A percentile compares a stretch with the other conserved stretches of the same genome.
phyloP scores from a whole-genome alignment of 2,113 vertebrate genomes.

The Perca fluviatilis region DNA sequence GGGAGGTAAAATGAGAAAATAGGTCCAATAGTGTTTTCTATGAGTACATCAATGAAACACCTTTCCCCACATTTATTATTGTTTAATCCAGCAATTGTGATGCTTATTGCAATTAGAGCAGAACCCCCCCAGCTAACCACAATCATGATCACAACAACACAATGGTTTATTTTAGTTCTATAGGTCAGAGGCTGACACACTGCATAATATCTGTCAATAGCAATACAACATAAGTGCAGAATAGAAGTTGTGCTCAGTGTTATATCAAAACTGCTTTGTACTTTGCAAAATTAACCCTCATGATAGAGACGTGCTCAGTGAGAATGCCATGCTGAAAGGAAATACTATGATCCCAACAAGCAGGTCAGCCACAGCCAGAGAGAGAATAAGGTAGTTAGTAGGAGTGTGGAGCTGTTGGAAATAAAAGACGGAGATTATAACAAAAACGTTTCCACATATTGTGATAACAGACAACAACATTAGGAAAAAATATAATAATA shows the following conservation, averaged over 20 bases:
- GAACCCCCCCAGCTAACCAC: constrained; percentile 84
- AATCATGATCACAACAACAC: constrained; percentile 82
- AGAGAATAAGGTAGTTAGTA: constrained; percentile 49
- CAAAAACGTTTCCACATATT: constrained; percentile 57
- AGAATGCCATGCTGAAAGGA: constrained; percentile 46
- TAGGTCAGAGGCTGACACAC: constrained; percentile 82
- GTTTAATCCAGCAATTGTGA: not conserved
- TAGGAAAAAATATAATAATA: constrained; percentile 34
- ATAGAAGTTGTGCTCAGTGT: constrained; percentile 57
- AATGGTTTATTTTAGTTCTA: constrained; percentile 80
- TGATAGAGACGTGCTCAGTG: constrained; percentile 48
- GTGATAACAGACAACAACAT: constrained; percentile 13
- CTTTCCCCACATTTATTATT: not conserved
- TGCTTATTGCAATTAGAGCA: constrained; percentile 82
- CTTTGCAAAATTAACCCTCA: constrained; percentile 52
- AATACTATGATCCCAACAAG: constrained; percentile 35
- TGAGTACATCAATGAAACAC: constrained; percentile 6
- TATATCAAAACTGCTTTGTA: constrained; percentile 50
- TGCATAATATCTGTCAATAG: constrained; percentile 68
- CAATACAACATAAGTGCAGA: constrained; percentile 62
- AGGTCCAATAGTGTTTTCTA: not conserved
- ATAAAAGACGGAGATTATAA: constrained; percentile 43
- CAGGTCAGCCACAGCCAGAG: constrained; percentile 51
- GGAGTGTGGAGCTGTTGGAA: constrained; percentile 55
- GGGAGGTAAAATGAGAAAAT: constrained; percentile 43